Conservation (phyloP, 1,140 invertebrate species). For the Anastrepha ludens region DNA sequence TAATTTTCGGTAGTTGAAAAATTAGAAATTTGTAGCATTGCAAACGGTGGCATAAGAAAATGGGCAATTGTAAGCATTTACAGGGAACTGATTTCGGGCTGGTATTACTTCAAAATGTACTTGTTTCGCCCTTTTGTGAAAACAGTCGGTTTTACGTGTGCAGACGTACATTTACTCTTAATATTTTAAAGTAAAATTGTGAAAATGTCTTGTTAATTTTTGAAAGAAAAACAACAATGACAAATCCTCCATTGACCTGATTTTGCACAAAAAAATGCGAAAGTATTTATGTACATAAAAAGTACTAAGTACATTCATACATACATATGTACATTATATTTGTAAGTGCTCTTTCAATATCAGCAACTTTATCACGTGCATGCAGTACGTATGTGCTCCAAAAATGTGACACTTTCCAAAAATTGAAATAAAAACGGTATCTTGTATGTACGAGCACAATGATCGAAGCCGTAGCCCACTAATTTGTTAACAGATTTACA, state of each 20-base stretch:
- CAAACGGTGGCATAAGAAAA: too few species aligned
- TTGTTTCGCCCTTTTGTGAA: too few species aligned
- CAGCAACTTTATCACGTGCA: slow-evolving; percentile 38
- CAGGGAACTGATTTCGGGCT: too few species aligned
- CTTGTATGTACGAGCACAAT: not conserved
- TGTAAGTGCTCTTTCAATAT: slow-evolving; percentile 17
- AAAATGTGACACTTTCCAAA: slow-evolving; percentile 50
- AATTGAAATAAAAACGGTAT: not conserved
- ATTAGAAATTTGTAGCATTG: too few species aligned
- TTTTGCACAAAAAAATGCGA: slow-evolving; percentile 30
- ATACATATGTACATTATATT: not conserved
- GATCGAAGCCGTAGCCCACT: slow-evolving; percentile 23
- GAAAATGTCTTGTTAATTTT: too few species aligned
- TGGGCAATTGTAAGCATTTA: too few species aligned
- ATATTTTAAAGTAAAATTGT: too few species aligned
- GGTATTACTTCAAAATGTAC: too few species aligned
- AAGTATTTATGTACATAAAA: not conserved
- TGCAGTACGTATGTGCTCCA: not conserved
- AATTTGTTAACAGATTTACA: slow-evolving; percentile 32
- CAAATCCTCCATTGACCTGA: slow-evolving; percentile 30
- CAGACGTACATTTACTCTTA: too few species aligned
- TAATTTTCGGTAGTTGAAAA: too few species aligned
- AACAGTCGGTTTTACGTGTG: too few species aligned
- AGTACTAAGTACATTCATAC: not conserved
- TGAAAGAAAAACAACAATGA: not conserved